Evolutionary conservation across 2,797 vertebrate species (phyloP).

Genomic region (Periparus ater): DNA sequence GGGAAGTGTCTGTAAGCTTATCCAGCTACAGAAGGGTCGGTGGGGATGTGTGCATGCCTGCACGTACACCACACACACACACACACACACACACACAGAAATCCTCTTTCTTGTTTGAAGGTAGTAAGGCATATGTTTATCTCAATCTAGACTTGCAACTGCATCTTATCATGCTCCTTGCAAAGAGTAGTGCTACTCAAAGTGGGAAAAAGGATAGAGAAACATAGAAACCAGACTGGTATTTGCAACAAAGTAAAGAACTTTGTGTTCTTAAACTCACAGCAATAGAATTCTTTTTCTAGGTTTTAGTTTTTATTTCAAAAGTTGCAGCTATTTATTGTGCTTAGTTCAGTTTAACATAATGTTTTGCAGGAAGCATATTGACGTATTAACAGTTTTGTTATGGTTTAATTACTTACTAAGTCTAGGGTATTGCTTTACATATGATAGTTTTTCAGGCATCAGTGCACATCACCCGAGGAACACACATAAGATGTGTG

Average conservation of each 20-base stretch:
- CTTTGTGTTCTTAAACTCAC: background rate
- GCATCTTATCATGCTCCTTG: background rate
- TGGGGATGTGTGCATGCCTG: background rate
- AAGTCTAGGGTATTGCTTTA: background rate
- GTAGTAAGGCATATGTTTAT: background rate
- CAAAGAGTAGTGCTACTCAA: background rate
- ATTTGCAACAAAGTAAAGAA: background rate
- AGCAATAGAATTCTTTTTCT: background rate
- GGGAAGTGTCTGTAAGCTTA: background rate
- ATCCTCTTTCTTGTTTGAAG: background rate
- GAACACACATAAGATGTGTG: background rate
- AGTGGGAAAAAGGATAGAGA: background rate
- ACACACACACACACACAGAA: background rate
- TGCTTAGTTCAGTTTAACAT: background rate
- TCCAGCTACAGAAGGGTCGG: background rate
- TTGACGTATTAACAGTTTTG: background rate
- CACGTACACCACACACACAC: background rate
- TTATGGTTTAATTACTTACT: background rate
- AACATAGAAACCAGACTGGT: background rate
- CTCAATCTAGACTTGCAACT: background rate
- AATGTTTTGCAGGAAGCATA: background rate
- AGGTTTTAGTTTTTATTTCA: background rate
- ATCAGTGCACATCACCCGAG: background rate
- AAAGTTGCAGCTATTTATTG: background rate
- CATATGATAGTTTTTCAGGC: background rate